phyloP scores from a whole-genome alignment of 2,888 invertebrate genomes.

The Xanthorhoe designata region DNA sequence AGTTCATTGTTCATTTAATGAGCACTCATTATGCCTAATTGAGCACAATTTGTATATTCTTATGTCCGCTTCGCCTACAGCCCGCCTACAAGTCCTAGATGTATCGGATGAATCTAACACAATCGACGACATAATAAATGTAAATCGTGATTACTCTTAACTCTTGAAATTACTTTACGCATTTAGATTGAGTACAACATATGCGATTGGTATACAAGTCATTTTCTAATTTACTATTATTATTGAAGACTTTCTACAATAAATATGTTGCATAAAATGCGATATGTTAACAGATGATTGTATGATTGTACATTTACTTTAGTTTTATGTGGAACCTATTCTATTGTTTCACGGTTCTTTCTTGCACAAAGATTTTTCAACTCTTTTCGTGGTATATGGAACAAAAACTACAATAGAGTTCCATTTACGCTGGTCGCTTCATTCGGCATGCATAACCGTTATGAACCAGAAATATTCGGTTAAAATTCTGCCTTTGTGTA shows the following conservation, averaged over 20 bases:
- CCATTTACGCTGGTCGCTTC: slow-evolving; percentile 34
- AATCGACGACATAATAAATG: not conserved
- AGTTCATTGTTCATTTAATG: slow-evolving; percentile 62
- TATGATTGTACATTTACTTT: not conserved
- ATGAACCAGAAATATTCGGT: slow-evolving; percentile 54
- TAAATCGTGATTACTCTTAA: not conserved
- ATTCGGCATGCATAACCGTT: slow-evolving; percentile 46
- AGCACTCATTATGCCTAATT: slow-evolving; percentile 55
- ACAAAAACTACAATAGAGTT: slow-evolving; percentile 35
- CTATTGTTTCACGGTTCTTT: slow-evolving; percentile 7
- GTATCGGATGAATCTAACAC: slow-evolving; percentile 20
- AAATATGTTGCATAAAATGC: not conserved
- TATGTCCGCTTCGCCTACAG: slow-evolving; percentile 60
- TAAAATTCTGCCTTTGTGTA: slow-evolving; percentile 46
- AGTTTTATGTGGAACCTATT: slow-evolving; percentile 2
- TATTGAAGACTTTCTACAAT: not conserved
- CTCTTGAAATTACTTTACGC: too few species aligned
- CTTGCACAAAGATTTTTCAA: not conserved
- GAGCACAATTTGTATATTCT: slow-evolving; percentile 54
- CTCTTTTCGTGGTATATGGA: slow-evolving; percentile 24
- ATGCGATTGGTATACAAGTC: not conserved
- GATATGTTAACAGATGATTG: not conserved
- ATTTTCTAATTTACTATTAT: not conserved
- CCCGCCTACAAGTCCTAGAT: slow-evolving; percentile 54
- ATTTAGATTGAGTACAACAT: not conserved